Base-by-base conservation (phyloP, 2,888 invertebrate genomes). In the Dolomedes plantarius region DNA sequence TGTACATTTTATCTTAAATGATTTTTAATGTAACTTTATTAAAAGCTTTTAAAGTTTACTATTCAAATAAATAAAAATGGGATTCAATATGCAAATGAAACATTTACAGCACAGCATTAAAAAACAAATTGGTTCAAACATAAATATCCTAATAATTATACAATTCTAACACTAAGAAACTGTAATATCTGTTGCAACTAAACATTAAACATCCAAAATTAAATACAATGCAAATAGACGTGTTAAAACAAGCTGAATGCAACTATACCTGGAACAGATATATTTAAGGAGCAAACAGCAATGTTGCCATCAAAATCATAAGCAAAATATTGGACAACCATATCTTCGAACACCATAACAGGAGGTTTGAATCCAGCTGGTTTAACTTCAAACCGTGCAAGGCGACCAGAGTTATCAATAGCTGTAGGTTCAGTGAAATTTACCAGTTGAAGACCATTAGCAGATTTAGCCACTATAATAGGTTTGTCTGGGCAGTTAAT, bases 251-350 rank as follows among this genome's bases (percentile, higher is more conserved):
- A n/a, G n/a, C n/a, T n/a, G n/a, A n/a, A n/a, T 36, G 36, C n/a
- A 19, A 5, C 36, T n/a, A 89, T 90, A 93, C 93, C 93, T 29
- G 96, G 96, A 9, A 97, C 97, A 0, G 97, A 97, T 39, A 99
- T 97, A 90, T 97, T 97, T 32, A 99, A 97, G 93, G 96, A 96
- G 90, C 99, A 99, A 90, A 97, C 97, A 16, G 98, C 99, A 13
- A 97, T 97, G 90, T 99, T 99, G 89, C 98, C 98, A 90, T 98
- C 98, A 90, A 96, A 97, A 92, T 99, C 99, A 90, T 97, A 99
- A 0, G 98, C 99, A 0, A 98, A 95, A 90, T 98, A 99, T 92
- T 97, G 96, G 0, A 98, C 96, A 28, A 97, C 95, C 90, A 96
- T 96, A 89, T 98, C 97, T 90, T 96, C 95, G 92, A 97, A 97